phyloP scores from a whole-genome alignment of 2,797 vertebrate species.

The Austrolebias charrua region DNA sequence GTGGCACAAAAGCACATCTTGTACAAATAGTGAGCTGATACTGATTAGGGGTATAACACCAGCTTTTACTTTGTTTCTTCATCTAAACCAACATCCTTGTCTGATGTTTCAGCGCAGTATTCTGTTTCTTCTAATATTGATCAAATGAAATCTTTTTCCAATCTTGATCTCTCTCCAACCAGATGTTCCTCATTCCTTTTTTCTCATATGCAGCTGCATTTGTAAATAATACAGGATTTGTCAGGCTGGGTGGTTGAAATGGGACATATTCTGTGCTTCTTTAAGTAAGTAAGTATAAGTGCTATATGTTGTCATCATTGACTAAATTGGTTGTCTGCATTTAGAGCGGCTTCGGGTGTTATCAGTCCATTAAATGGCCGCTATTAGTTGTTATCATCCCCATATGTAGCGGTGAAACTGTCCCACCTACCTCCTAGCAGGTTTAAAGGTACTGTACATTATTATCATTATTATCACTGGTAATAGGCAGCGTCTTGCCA shows the following conservation, averaged over 20 bases:
- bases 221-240: constrained; percentile 83
- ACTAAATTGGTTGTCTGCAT: no score
- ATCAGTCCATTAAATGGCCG: no score
- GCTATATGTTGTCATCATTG: no score
- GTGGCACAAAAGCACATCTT: constrained; percentile 52
- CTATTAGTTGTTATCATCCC: no score
- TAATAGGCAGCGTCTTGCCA: no score
- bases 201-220: constrained; percentile 76
- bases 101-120: constrained; percentile 49
- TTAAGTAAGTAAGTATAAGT: constrained; percentile 27
- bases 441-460: no score
- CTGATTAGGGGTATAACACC: constrained; percentile 37
- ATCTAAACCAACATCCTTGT: constrained; percentile 53
- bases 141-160: constrained; percentile 38
- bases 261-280: constrained; percentile 60
- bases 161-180: constrained; percentile 61
- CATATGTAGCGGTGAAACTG: no score
- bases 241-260: constrained; percentile 64
- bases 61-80: constrained; percentile 36
- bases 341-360: no score
- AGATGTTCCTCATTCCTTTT: constrained; percentile 83
- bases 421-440: no score
- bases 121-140: constrained; percentile 50
- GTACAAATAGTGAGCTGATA: constrained; percentile 61
- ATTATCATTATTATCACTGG: no score